Percentiles rank a stretch among this genome's conserved stretches.
Evolutionary conservation across 2,888 invertebrate species (phyloP).

Genomic region (Eupithecia inturbata): DNA sequence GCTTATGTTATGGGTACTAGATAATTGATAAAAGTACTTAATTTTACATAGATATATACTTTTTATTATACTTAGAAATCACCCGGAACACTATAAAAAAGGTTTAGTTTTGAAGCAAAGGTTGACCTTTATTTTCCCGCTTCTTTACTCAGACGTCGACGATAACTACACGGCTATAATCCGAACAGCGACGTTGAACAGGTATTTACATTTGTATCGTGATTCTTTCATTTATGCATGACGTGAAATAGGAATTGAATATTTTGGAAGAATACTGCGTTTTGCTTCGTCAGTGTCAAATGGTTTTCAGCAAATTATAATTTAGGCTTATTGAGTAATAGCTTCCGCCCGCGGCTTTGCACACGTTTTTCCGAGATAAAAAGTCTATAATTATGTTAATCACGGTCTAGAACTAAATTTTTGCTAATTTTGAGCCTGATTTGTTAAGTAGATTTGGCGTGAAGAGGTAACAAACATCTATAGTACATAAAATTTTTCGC

Average conservation of each 20-base stretch:
- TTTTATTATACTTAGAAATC: no score
- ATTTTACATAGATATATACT: no score
- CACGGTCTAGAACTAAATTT: neutral
- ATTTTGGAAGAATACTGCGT: neutral
- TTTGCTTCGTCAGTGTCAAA: neutral
- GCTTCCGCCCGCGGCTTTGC: neutral
- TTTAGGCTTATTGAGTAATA: neutral
- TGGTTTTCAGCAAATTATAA: neutral
- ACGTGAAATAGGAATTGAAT: neutral
- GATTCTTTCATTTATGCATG: constrained; percentile 29
- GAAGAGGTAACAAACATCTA: neutral
- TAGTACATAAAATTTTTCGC: neutral
- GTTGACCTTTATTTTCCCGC: neutral
- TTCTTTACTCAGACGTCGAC: neutral
- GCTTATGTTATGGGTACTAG: no score
- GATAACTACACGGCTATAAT: neutral
- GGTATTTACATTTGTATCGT: constrained; percentile 30
- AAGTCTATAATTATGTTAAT: neutral
- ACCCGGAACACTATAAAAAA: neutral
- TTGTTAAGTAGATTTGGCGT: neutral
- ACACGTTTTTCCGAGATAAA: neutral
- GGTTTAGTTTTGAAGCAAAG: neutral
- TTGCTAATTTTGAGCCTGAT: neutral
- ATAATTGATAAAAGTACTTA: no score
- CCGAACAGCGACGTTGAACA: neutral